phyloP scores from a whole-genome alignment of 2,797 vertebrate genomes.

The Vultur gryphus region DNA sequence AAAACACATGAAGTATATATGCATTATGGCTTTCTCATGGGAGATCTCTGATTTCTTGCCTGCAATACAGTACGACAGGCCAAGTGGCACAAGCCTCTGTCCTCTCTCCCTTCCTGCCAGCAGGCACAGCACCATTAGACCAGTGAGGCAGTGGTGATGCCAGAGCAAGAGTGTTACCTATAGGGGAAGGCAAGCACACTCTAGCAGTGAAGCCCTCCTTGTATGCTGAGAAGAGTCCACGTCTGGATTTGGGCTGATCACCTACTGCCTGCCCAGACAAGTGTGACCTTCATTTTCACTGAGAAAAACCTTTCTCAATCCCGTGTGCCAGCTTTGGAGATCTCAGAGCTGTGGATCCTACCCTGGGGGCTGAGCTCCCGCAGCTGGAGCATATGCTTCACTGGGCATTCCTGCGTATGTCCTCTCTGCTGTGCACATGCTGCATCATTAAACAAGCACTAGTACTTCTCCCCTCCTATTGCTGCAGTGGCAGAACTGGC shows the following conservation, averaged over 20 bases:
- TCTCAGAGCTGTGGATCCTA: neutral
- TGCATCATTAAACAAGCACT: rapidly evolving
- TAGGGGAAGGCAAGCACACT: neutral
- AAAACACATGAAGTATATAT: neutral
- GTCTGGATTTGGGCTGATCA: neutral
- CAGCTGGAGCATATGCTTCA: neutral
- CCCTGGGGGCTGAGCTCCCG: neutral
- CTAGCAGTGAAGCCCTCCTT: too few relatives aligned
- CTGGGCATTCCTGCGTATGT: rapidly evolving
- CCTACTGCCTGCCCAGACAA: neutral
- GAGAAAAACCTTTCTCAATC: neutral
- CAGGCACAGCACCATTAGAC: neutral
- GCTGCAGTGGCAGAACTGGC: neutral
- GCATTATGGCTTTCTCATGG: neutral
- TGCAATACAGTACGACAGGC: neutral
- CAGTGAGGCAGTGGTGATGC: rapidly evolving
- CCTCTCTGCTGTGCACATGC: neutral
- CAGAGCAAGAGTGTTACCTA: neutral
- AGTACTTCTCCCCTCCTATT: neutral
- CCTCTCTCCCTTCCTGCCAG: neutral
- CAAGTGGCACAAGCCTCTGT: neutral
- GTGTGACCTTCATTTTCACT: neutral
- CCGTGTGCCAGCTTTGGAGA: neutral
- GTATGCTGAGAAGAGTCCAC: rapidly evolving
- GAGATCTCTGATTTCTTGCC: neutral